Evolutionary conservation across 2,797 vertebrate genomes (phyloP), one percentile per base, ranked within the genome.

Genomic region (Tragelaphus eurycerus): DNA sequence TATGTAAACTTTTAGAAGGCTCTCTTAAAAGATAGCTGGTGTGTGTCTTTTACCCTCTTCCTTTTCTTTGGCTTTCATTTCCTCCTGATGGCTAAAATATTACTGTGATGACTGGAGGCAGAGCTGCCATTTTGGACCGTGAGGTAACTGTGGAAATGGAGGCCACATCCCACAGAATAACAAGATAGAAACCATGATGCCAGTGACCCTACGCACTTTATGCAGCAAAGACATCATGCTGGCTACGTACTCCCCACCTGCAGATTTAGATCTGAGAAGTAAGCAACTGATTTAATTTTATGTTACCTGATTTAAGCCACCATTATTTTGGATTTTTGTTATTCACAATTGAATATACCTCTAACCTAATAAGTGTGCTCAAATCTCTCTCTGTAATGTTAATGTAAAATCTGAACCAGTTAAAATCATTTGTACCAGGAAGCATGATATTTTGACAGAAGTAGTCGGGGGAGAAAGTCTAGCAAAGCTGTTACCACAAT

Each of bases 351-450:
- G 54, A 93, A 76, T 12, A 4, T 90, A 76, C 95, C 29, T 82
- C 34, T 98, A 94, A 96, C 50, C 97, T 95, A 96, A 97, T 97
- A 98, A 98, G 91, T 87, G 67, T 86, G 97, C 94, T 98, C 3
- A 54, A 71, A 96, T 98, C 34, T 95, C 84, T 97, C 48, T 62
- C 89, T 91, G 25, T 62, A 43, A 83, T 79, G n/a, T 48, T 98
- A 98, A 96, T 91, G 31, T 57, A 96, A 96, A 97, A 94, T 27
- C 7, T 60, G 84, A 98, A 97, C 55, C 11, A 86, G 14, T 81
- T 93, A 43, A 90, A 88, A 88, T 96, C 91, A 74, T 96, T 86
- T 96, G 86, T 54, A 92, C 93, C 98, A 98, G 85, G 10, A 95
- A 93, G 31, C 16, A 50, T 87, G 57, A 76, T 59, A 96, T 95